Conservation (phyloP, 2,888 invertebrate genomes). For the Chironomus riparius region DNA sequence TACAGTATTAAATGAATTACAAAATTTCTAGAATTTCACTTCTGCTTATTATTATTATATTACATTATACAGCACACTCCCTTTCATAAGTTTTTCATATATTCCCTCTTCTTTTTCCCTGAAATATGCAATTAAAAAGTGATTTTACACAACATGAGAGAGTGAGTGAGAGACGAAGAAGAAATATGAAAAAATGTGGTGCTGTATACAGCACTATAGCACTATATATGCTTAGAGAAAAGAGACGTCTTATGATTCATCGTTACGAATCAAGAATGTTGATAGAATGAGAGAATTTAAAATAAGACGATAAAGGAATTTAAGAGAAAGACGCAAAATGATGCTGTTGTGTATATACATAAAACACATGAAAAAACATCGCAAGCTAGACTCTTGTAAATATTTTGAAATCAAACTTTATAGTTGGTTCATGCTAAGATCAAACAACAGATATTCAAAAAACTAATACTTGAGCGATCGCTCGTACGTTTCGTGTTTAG, state of each 20-base stretch:
- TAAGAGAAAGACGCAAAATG: conserved; percentile 4
- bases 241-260: conserved; percentile 1
- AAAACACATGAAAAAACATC: neutral
- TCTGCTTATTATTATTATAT: neutral
- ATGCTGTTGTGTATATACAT: neutral
- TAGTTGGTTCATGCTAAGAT: neutral
- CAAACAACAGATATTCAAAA: neutral
- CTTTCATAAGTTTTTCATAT: neutral
- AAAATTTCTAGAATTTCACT: neutral
- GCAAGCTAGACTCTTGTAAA: neutral
- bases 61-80: neutral
- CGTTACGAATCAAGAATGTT: conserved; percentile 3
- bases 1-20: no score
- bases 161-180: neutral
- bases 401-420: neutral
- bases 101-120: neutral
- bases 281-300: conserved; percentile 9
- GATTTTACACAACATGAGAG: conserved; percentile 5
- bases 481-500: neutral
- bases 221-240: neutral
- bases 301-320: conserved; percentile 12
- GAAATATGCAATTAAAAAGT: conserved; percentile 5
- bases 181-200: neutral
- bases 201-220: neutral
- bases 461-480: neutral